Conservation (phyloP, 2,888 invertebrate genomes). For the Kryphioiulus occultus region DNA sequence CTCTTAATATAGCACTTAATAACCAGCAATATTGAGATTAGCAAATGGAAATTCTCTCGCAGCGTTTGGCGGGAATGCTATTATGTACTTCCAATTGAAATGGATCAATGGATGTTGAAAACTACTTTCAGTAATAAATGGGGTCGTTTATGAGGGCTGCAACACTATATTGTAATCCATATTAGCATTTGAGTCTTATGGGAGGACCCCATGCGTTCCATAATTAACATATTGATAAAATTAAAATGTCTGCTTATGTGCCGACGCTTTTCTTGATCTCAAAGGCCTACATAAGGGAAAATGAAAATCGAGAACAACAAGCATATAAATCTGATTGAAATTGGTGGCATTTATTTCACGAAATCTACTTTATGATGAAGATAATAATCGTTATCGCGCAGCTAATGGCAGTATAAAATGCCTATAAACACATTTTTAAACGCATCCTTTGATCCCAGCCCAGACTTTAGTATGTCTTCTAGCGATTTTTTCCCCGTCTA, state of each 20-base stretch:
- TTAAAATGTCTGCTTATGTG: not conserved
- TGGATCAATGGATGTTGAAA: not conserved
- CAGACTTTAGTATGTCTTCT: not conserved
- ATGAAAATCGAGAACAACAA: not conserved
- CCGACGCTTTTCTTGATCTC: not conserved
- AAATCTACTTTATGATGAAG: not conserved
- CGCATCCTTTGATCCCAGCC: not conserved
- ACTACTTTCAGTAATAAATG: not conserved
- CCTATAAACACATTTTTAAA: not conserved
- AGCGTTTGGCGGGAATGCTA: not conserved
- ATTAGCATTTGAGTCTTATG: not conserved
- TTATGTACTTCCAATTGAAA: not conserved
- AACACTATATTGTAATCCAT: not conserved
- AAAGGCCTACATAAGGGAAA: not conserved
- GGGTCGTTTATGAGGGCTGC: not conserved
- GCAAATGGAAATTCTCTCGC: not conserved
- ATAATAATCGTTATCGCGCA: conserved; percentile 7
- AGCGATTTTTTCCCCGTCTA: not conserved
- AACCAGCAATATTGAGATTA: not conserved
- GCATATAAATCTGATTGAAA: conserved; percentile 9
- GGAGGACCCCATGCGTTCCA: not conserved
- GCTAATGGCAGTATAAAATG: not conserved
- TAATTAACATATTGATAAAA: conserved; percentile 4
- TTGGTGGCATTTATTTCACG: conserved; percentile 11
- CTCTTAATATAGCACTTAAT: not conserved